These are phyloP conservation scores for Remorina albescens DNA, from an alignment of 2,797 vertebrate genomes.

Conservation along the genomic window DNA sequence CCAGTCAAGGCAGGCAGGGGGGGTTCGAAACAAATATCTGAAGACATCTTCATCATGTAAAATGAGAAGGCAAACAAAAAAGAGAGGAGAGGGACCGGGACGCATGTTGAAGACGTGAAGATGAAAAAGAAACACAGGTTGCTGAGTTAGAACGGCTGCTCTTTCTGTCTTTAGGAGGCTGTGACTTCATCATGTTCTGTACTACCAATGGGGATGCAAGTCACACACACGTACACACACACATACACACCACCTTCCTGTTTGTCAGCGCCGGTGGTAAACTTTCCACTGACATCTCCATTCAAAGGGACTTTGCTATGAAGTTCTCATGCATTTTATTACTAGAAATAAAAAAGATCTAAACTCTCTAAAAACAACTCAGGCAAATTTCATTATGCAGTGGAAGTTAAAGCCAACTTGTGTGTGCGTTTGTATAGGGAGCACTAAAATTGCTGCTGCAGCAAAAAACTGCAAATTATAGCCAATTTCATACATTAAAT, in stretches of 20 bases:
- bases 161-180: conserved; percentile 61
- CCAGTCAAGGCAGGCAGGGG: conserved; percentile 23
- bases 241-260: conserved; percentile 86
- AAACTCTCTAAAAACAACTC: neutral
- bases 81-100: conserved; percentile 48
- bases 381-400: neutral
- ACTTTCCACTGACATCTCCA: conserved; percentile 91
- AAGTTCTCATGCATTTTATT: conserved; percentile 15
- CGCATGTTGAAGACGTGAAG: conserved; percentile 47
- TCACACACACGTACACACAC: conserved; percentile 24
- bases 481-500: neutral
- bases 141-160: conserved; percentile 63
- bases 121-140: conserved; percentile 55
- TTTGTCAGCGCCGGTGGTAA: conserved; percentile 86
- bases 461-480: conserved; percentile 2
- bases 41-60: conserved; percentile 41
- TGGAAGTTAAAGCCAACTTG: neutral
- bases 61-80: conserved; percentile 40
- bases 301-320: conserved; percentile 71
- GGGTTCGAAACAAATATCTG: neutral
- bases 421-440: neutral
- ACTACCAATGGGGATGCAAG: conserved; percentile 70
- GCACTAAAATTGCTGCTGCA: neutral
- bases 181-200: conserved; percentile 73
- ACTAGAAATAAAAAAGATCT: neutral